A percentile compares a stretch with the other conserved stretches of the same genome.
phyloP scores from a whole-genome alignment of 1,140 invertebrate genomes.

The Drosophila leontia region DNA sequence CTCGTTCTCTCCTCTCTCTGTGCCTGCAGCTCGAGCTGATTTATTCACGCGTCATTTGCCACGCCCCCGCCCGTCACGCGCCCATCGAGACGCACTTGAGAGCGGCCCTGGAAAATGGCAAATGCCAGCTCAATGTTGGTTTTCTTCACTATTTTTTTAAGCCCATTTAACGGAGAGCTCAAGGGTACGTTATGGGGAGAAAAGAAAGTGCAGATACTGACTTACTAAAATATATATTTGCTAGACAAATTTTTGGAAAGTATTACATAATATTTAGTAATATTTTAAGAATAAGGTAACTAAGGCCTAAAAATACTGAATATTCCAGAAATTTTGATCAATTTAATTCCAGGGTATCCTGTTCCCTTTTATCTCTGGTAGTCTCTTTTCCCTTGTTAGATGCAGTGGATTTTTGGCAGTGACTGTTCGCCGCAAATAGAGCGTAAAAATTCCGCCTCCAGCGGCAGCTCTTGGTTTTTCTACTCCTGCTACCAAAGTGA shows the following conservation, averaged over 20 bases:
- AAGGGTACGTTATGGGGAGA: neutral
- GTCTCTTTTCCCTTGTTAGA: slow-evolving; percentile 13
- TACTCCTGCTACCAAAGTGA: slow-evolving; percentile 46
- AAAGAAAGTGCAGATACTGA: neutral
- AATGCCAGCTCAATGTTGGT: slow-evolving; percentile 75
- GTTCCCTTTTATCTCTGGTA: neutral
- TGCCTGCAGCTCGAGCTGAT: slow-evolving; percentile 37
- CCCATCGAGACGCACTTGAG: slow-evolving; percentile 66
- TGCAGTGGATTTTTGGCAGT: slow-evolving; percentile 77
- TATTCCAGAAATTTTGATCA: neutral
- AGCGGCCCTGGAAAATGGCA: slow-evolving; percentile 57
- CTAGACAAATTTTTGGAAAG: neutral
- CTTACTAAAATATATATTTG: neutral
- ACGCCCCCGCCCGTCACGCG: slow-evolving; percentile 55
- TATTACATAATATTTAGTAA: too few relatives aligned
- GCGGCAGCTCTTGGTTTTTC: slow-evolving; percentile 17
- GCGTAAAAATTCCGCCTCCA: slow-evolving; percentile 77
- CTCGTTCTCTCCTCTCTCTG: neutral
- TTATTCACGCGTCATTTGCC: slow-evolving; percentile 53
- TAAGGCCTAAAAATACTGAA: fast-evolving
- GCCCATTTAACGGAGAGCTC: slow-evolving; percentile 1
- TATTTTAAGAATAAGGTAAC: too few relatives aligned
- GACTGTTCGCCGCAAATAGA: slow-evolving; percentile 73
- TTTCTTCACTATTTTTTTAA: slow-evolving; percentile 26
- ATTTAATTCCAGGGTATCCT: neutral